Base-by-base conservation (phyloP, 2,888 invertebrate species). In the Tryphoninae sp. region DNA sequence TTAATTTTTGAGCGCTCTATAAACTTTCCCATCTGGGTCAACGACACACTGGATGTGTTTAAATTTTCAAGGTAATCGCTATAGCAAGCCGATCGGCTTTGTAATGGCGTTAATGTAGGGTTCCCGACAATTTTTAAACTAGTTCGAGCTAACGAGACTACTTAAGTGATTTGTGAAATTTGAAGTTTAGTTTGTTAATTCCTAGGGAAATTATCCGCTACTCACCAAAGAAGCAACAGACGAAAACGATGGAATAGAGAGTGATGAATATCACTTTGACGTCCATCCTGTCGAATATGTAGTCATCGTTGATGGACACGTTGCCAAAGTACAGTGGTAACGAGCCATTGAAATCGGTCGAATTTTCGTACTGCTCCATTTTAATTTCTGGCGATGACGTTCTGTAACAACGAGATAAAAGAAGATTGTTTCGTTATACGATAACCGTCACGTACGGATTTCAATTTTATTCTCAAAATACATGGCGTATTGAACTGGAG, bases 211-310 rank as follows among this genome's bases (percentile, higher is more conserved):
- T 69, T 19, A 4, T 26, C 16, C 2, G 45, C 6, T 42, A 94
- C 96, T 96, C 92, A 96, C 96, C 96, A 89, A 96, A 96, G 91
- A 96, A 96, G 90, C 96, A 96, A 88, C 95, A 95, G 91, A 96
- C 95, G 91, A 96, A 96, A 22, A 96, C 96, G 83, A 96, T 92
- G 1, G 95, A 95, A 90, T 96, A 96, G 40, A 96, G 92, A 0
- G 95, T 95, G 88, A 96, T 95, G 91, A 96, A 96, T 88, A 96
- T 94, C 69, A 95, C 94, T 89, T 95, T 94, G 75, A 96, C 95
- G 90, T 96, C 95, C 71, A 94, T 94, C 87, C 96, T 94, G 91
- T 96, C 96, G 89, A 96, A 96, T 86, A 96, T 95, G 89, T 95
- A 96, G 81, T 96, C 95, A 83, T 94, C 94, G 65, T 80, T 84